A percentile compares a stretch with the other conserved stretches of the same genome.
These are phyloP conservation scores for Meloidogyne floridensis DNA, from an alignment of 1,140 invertebrate species.

Conservation along the genomic window DNA sequence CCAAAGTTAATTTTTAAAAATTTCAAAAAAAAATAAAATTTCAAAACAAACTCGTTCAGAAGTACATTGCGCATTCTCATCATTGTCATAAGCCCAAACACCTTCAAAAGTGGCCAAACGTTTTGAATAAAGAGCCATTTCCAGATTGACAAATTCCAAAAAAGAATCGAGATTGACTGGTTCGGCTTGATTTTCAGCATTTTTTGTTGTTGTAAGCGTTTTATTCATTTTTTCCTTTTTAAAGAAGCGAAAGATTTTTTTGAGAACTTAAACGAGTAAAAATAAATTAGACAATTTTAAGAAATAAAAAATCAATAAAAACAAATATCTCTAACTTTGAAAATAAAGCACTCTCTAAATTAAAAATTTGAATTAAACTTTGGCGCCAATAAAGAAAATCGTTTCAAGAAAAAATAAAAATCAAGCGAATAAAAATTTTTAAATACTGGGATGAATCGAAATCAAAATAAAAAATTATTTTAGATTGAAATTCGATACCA, in stretches of 20 bases:
- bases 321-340: too few relatives aligned
- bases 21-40: neutral
- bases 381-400: neutral
- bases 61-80: conserved; percentile 11
- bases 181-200: neutral
- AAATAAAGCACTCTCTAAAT: too few relatives aligned
- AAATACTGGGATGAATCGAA: too few relatives aligned
- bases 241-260: too few relatives aligned
- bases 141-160: conserved; percentile 8
- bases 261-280: neutral
- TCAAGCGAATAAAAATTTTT: neutral
- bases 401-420: neutral
- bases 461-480: too few relatives aligned
- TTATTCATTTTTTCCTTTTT: neutral
- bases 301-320: neutral
- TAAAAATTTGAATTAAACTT: neutral
- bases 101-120: conserved; percentile 17
- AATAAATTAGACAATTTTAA: neutral
- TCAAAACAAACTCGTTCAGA: conserved; percentile 4
- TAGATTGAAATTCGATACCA: too few relatives aligned
- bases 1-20: neutral
- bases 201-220: neutral
- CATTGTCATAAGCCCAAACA: conserved; percentile 12
- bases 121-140: conserved; percentile 20
- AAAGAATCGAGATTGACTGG: conserved; percentile 11